Percentiles rank a stretch among this genome's conserved stretches.
Conservation (phyloP, 1,140 invertebrate genomes). For the Drosophila pallidifrons region DNA sequence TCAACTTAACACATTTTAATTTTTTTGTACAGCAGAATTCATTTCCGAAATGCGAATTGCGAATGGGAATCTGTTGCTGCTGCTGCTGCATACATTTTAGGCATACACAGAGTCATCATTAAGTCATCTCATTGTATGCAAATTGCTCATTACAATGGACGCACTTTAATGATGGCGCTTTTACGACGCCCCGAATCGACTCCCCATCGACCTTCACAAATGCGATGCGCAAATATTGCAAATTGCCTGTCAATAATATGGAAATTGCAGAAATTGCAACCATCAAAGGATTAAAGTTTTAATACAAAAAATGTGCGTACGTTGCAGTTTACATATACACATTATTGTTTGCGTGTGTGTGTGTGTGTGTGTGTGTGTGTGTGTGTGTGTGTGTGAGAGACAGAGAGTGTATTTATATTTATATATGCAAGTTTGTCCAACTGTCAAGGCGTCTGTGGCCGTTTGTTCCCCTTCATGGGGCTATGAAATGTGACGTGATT, state of each 20-base stretch:
- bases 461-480: background rate
- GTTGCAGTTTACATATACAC: conserved; percentile 1
- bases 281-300: conserved; percentile 49
- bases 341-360: background rate
- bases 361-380: background rate
- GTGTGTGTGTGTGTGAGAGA: background rate
- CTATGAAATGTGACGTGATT: conserved; percentile 52
- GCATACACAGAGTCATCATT: conserved; percentile 14
- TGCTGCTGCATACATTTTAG: conserved; percentile 32
- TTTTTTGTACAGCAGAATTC: background rate
- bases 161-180: conserved; percentile 30
- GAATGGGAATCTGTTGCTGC: background rate
- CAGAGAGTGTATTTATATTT: conserved; percentile 24
- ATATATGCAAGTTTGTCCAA: conserved; percentile 38
- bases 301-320: conserved; percentile 31
- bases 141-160: conserved; percentile 40
- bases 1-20: background rate
- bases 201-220: conserved; percentile 36
- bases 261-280: conserved; percentile 52
- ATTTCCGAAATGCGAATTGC: background rate
- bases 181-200: background rate
- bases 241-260: conserved; percentile 62
- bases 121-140: conserved; percentile 37
- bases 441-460: conserved; percentile 34
- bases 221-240: conserved; percentile 48